phyloP scores from a whole-genome alignment of 2,113 vertebrate species.

The Bungarus multicinctus region DNA sequence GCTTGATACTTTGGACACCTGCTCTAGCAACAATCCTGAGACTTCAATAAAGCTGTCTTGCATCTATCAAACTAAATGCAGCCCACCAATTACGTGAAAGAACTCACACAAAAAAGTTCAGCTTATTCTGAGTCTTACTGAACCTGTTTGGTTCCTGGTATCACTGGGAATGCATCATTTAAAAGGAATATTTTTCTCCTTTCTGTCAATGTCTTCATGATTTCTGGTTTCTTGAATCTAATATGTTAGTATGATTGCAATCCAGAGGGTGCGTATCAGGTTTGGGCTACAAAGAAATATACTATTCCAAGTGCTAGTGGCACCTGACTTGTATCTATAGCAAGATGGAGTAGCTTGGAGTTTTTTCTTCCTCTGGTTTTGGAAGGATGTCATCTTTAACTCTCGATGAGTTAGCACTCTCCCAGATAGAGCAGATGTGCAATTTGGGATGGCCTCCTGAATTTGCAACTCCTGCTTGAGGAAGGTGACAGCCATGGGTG shows the following conservation, averaged over 20 bases:
- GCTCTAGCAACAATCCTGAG: neutral
- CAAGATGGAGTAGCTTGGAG: neutral
- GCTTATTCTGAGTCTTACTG: neutral
- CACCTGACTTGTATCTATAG: neutral
- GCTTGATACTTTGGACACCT: neutral
- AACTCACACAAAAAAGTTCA: neutral
- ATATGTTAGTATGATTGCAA: neutral
- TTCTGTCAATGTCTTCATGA: neutral
- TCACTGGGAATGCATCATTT: neutral
- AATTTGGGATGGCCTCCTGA: neutral
- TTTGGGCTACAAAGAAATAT: no score
- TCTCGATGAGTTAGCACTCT: neutral
- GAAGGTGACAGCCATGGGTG: neutral
- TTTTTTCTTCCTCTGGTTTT: neutral
- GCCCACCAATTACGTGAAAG: neutral
- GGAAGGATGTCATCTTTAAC: neutral
- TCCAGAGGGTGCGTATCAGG: no score
- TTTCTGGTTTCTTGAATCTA: neutral
- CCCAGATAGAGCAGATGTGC: neutral
- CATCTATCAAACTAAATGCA: neutral
- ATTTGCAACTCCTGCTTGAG: neutral
- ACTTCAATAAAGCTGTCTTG: neutral
- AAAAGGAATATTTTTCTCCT: neutral
- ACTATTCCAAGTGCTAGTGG: neutral
- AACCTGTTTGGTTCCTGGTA: neutral